A percentile compares a stretch with the other conserved stretches of the same genome.
Conservation (phyloP, 2,113 vertebrate genomes). For the Prietella phreatophila region DNA sequence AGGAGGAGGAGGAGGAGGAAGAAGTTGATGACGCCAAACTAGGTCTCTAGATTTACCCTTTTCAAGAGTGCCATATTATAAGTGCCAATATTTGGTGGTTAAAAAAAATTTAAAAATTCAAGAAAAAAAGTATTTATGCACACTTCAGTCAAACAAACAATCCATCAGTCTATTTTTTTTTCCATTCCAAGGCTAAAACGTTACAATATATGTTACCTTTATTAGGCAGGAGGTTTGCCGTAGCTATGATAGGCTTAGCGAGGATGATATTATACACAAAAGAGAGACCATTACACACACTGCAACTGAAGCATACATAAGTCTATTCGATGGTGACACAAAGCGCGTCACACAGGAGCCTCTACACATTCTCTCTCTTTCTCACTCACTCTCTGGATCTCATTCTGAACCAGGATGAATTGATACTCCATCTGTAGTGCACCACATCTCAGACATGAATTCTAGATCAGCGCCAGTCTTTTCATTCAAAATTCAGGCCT, state of each 20-base stretch:
- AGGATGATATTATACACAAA: constrained; percentile 2
- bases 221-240: not conserved
- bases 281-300: constrained; percentile 12
- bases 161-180: not conserved
- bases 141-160: not conserved
- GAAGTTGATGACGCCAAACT: too few species aligned
- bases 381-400: not conserved
- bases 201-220: not conserved
- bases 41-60: not conserved
- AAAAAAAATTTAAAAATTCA: not conserved
- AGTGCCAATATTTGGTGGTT: not conserved
- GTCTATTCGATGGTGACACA: constrained; percentile 28
- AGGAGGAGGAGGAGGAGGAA: too few species aligned
- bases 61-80: not conserved
- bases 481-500: constrained; percentile 6
- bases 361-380: not conserved
- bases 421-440: not conserved
- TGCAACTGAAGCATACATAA: not conserved
- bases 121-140: not conserved
- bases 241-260: not conserved
- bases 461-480: constrained; percentile 2
- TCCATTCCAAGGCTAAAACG: not conserved
- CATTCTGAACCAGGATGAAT: not conserved
- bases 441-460: constrained; percentile 2
- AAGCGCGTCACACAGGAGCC: constrained; percentile 2